Conservation (phyloP, 2,113 vertebrate species). For the Pterocles burchelli region DNA sequence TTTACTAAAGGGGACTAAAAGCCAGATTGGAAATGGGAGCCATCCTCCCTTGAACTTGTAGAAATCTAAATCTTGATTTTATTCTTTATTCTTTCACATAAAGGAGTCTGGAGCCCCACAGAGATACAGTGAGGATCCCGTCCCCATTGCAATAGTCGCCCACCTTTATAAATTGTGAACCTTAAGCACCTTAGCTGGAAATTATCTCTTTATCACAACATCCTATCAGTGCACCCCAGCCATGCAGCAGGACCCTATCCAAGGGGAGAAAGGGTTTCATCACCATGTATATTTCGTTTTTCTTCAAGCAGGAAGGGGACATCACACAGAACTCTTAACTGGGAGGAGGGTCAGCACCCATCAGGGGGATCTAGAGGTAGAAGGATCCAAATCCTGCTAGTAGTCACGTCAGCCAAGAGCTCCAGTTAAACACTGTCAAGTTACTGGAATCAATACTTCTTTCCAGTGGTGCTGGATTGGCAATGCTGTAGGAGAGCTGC, state of each 20-base stretch:
- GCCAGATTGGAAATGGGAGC: neutral
- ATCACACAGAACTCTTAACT: neutral
- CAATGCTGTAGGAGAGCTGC: neutral
- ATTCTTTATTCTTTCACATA: neutral
- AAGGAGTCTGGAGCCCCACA: neutral
- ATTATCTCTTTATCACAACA: neutral
- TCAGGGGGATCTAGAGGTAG: neutral
- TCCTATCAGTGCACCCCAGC: neutral
- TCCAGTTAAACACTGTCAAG: neutral
- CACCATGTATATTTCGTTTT: neutral
- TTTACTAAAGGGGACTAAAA: neutral
- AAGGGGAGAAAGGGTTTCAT: neutral
- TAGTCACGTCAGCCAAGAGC: neutral
- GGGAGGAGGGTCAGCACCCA: neutral
- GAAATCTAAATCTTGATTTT: neutral
- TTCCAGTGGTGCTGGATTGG: neutral
- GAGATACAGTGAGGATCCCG: neutral
- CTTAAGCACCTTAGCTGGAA: neutral
- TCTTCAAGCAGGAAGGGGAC: neutral
- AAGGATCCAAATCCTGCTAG: neutral
- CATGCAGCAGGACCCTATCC: neutral
- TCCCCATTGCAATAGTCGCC: neutral
- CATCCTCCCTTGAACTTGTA: neutral
- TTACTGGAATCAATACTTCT: neutral
- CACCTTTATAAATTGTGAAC: neutral